Evolutionary conservation across 2,797 vertebrate genomes (phyloP).

Genomic region (Peromyscus attwateri): DNA sequence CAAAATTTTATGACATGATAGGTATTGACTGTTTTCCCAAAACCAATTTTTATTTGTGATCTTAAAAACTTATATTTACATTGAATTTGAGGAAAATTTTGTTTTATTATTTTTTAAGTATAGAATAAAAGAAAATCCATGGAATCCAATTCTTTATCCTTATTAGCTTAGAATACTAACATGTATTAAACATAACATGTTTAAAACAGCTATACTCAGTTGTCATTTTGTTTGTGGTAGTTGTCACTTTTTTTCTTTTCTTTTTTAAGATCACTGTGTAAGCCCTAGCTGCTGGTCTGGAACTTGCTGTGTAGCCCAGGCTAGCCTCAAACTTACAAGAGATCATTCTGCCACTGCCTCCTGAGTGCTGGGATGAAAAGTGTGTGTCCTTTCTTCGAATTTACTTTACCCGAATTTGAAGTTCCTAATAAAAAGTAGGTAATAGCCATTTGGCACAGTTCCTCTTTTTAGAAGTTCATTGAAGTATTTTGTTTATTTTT

Average conservation of each 20-base stretch:
- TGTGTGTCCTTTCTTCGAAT: neutral
- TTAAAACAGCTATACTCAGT: constrained; percentile 13
- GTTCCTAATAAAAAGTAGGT: constrained; percentile 62
- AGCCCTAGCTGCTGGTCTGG: neutral
- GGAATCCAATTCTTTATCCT: constrained; percentile 57
- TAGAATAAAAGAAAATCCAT: constrained; percentile 53
- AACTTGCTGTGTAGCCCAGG: neutral
- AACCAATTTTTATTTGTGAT: constrained; percentile 53
- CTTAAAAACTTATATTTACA: constrained; percentile 52
- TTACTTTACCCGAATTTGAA: constrained; percentile 52
- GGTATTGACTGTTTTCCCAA: constrained; percentile 31
- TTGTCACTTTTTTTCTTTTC: neutral
- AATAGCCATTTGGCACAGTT: neutral
- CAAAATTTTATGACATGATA: neutral
- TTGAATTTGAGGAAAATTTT: constrained; percentile 48
- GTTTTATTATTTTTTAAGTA: constrained; percentile 58
- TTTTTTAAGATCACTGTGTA: neutral
- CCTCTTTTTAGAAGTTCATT: constrained; percentile 50
- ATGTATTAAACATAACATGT: constrained; percentile 18
- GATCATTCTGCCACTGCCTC: neutral
- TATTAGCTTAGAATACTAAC: no score
- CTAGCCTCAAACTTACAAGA: neutral
- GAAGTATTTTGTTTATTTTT: constrained; percentile 68
- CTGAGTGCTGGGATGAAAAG: neutral
- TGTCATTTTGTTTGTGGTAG: constrained; percentile 65